Evolutionary conservation across 2,113 vertebrate genomes (phyloP).

Genomic region (Brachyhypopomus gauderio): DNA sequence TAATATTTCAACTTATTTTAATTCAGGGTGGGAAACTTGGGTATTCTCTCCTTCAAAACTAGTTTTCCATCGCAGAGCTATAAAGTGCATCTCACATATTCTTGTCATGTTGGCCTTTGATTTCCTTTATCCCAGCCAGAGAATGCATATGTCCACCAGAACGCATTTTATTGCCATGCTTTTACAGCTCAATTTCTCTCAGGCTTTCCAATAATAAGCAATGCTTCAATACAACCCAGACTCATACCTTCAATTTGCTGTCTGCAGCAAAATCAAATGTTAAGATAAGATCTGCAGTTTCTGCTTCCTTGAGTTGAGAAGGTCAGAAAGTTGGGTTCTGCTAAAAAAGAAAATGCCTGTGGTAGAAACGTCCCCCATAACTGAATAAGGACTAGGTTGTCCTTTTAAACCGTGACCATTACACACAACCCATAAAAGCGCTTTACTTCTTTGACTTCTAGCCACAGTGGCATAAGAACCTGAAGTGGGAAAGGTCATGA

Average conservation of each 20-base stretch:
- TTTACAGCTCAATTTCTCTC: conserved; percentile 1
- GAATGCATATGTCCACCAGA: neutral
- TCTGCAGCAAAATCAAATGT: neutral
- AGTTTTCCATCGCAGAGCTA: too few species aligned
- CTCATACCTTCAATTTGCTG: neutral
- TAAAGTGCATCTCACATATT: neutral
- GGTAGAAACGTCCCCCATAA: too few species aligned
- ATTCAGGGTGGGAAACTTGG: too few species aligned
- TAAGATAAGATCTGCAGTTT: neutral
- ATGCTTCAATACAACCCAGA: neutral
- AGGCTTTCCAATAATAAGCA: neutral
- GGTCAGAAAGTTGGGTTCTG: neutral
- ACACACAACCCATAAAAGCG: neutral
- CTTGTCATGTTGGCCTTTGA: neutral
- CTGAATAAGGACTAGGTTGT: neutral
- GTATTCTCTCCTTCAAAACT: too few species aligned
- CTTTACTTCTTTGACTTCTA: neutral
- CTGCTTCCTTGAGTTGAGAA: conserved; percentile 3
- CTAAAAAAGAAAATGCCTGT: neutral
- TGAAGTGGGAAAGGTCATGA: neutral
- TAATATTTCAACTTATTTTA: too few species aligned
- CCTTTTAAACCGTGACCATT: neutral
- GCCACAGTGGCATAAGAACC: neutral
- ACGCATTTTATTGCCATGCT: neutral
- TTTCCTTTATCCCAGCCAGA: neutral